These are phyloP conservation scores for Danio jaintianensis DNA, from an alignment of 2,797 vertebrate species.

Conservation along the genomic window DNA sequence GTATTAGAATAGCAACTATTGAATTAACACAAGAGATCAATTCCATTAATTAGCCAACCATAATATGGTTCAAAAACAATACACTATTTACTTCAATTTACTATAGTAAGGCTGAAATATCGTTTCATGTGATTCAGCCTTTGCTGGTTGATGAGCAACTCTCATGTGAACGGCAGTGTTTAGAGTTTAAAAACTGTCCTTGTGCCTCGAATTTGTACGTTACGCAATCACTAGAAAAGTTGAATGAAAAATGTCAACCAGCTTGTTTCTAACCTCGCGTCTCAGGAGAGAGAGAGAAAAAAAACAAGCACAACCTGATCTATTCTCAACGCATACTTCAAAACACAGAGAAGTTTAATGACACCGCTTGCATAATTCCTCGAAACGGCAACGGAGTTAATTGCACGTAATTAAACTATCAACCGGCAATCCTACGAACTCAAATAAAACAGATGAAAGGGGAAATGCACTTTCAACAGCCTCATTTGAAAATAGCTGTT, in stretches of 20 bases:
- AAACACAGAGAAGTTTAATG: slow-evolving; percentile 23
- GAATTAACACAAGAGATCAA: too few relatives aligned
- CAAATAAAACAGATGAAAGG: slow-evolving; percentile 18
- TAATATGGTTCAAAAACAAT: too few relatives aligned
- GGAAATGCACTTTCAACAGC: slow-evolving; percentile 31
- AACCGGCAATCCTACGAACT: not conserved
- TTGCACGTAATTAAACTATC: slow-evolving; percentile 5
- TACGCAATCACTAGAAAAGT: not conserved
- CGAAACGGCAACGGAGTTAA: not conserved
- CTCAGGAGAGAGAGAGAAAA: not conserved
- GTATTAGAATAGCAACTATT: too few relatives aligned
- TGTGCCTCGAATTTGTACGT: not conserved
- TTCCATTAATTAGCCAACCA: too few relatives aligned
- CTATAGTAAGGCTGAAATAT: not conserved
- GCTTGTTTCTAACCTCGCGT: not conserved
- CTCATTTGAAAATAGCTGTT: slow-evolving; percentile 35
- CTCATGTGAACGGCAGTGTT: not conserved
- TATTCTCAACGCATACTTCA: not conserved
- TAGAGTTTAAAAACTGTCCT: not conserved
- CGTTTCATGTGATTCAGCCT: not conserved
- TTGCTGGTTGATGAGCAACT: not conserved
- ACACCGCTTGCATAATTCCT: slow-evolving; percentile 31
- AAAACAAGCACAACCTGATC: slow-evolving; percentile 9
- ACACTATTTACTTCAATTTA: too few relatives aligned
- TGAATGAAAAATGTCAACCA: slow-evolving; percentile 6